Conservation (phyloP, 2,113 vertebrate genomes). For the Platichthys stellatus region DNA sequence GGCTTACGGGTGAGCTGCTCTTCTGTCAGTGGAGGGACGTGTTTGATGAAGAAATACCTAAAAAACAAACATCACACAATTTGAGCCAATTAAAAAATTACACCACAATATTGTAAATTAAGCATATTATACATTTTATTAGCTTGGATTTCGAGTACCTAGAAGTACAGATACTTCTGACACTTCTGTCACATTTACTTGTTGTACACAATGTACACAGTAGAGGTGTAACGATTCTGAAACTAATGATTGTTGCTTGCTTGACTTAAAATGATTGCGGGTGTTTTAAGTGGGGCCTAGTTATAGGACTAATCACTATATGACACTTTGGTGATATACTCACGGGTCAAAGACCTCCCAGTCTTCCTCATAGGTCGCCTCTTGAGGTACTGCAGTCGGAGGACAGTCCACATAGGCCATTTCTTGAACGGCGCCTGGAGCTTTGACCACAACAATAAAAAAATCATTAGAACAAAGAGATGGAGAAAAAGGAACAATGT, state of each 20-base stretch:
- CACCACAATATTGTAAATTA: background rate
- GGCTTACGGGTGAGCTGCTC: constrained; percentile 98
- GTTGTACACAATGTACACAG: too few species aligned
- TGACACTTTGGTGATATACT: constrained; percentile 72
- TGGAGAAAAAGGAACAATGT: background rate
- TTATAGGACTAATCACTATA: background rate
- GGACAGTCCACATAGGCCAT: constrained; percentile 87
- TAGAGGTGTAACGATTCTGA: too few species aligned
- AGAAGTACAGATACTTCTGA: background rate
- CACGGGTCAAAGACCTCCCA: constrained; percentile 99
- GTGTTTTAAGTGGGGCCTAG: background rate
- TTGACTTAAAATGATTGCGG: too few species aligned
- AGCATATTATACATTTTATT: background rate
- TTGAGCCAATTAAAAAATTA: background rate
- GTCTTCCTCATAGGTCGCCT: constrained; percentile 97
- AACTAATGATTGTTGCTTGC: too few species aligned
- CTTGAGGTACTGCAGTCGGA: constrained; percentile 86
- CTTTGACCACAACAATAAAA: constrained; percentile 66
- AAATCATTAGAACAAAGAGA: background rate
- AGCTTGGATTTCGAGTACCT: background rate
- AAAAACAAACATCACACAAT: constrained; percentile 14
- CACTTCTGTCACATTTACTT: too few species aligned
- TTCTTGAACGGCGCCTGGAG: constrained; percentile 89
- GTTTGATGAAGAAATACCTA: constrained; percentile 99
- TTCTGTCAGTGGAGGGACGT: constrained; percentile 96